phyloP scores from a whole-genome alignment of 1,140 invertebrate genomes.

The Fragariocoptes setiger region DNA sequence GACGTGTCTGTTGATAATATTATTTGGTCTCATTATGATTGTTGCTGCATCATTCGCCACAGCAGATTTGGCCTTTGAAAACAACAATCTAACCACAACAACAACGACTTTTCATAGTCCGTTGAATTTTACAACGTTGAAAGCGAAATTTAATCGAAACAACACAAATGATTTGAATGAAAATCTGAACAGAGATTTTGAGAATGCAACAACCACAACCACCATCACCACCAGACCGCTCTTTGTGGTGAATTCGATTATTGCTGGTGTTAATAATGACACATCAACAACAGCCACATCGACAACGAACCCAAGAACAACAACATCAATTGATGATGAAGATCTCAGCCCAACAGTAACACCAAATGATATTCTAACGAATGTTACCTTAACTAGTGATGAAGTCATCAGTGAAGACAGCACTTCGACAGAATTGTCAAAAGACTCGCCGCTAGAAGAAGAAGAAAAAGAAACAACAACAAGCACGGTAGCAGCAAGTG shows the following conservation, averaged over 20 bases:
- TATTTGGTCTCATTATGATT: neutral
- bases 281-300: too few species aligned
- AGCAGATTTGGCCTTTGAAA: neutral
- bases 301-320: too few species aligned
- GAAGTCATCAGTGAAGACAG: too few species aligned
- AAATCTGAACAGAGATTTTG: neutral
- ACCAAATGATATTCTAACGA: too few species aligned
- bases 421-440: too few species aligned
- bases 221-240: neutral
- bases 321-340: too few species aligned
- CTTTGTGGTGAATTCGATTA: too few species aligned
- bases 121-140: neutral
- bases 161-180: neutral
- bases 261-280: too few species aligned
- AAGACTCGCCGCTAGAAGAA: too few species aligned
- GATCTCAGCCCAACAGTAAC: too few species aligned
- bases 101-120: neutral
- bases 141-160: neutral
- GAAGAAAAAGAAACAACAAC: too few species aligned
- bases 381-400: too few species aligned
- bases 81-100: neutral
- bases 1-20: neutral
- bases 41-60: neutral
- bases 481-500: neutral
- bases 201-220: neutral